Conservation (phyloP, 2,797 vertebrate species). For the Jordanella pulchra region DNA sequence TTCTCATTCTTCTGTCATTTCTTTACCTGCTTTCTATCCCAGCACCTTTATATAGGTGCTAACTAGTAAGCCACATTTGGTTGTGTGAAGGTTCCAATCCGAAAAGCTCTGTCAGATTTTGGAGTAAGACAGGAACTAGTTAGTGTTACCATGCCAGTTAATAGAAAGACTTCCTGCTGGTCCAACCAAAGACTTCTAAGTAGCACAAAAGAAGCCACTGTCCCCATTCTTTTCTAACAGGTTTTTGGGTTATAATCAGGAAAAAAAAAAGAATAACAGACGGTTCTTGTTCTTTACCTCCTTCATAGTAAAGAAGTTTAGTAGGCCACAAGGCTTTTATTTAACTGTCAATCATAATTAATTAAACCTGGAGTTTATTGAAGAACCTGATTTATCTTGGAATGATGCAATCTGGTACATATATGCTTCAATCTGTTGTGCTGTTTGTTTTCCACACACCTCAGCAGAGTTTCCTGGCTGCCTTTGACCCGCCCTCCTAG, state of each 20-base stretch:
- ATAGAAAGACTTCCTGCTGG: neutral
- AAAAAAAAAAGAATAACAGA: no score
- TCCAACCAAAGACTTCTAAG: neutral
- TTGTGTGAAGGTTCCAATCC: constrained; percentile 47
- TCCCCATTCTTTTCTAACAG: neutral
- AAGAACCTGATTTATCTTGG: constrained; percentile 70
- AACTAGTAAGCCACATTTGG: constrained; percentile 52
- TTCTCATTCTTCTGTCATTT: constrained; percentile 48
- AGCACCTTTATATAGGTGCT: constrained; percentile 69
- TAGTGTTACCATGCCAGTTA: neutral
- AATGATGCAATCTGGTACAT: constrained; percentile 71
- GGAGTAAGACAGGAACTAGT: constrained; percentile 41
- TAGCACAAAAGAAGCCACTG: neutral
- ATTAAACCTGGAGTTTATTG: constrained; percentile 71
- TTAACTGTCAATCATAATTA: constrained; percentile 77
- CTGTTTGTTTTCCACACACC: constrained; percentile 76
- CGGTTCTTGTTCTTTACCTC: constrained; percentile 19
- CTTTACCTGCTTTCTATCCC: constrained; percentile 50
- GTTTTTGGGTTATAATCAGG: no score
- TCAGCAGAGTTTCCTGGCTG: constrained; percentile 86
- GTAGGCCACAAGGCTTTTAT: constrained; percentile 47
- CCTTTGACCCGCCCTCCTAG: constrained; percentile 89
- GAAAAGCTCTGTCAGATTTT: constrained; percentile 67
- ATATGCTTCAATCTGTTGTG: constrained; percentile 48
- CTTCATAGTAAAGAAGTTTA: constrained; percentile 50